Conservation (phyloP, 2,113 vertebrate genomes). For the Furnarius figulus region DNA sequence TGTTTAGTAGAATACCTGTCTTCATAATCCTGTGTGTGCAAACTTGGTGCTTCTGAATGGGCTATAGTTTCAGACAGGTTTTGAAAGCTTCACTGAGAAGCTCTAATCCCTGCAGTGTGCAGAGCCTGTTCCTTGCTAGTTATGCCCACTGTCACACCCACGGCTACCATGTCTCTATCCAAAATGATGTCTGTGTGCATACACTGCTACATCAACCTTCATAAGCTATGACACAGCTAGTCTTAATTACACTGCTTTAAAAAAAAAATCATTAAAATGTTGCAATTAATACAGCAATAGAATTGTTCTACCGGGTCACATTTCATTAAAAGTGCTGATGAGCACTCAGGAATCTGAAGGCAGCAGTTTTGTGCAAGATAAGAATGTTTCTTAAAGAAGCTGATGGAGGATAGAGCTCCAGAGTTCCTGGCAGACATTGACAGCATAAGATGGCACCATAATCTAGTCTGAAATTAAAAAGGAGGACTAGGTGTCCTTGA, state of each 20-base stretch:
- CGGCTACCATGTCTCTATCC: background rate
- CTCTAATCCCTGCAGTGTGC: background rate
- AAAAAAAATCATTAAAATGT: background rate
- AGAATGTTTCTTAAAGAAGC: slow-evolving; percentile 31
- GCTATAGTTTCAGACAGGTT: background rate
- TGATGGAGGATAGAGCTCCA: background rate
- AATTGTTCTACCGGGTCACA: background rate
- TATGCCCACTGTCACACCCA: background rate
- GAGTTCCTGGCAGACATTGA: background rate
- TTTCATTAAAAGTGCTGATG: slow-evolving; percentile 28
- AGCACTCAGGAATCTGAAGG: background rate
- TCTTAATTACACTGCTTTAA: background rate
- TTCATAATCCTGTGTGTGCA: background rate
- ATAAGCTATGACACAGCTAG: background rate
- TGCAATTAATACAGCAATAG: background rate
- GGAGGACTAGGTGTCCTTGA: background rate
- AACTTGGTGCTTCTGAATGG: background rate
- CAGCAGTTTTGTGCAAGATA: slow-evolving; percentile 52
- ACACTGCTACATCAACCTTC: background rate
- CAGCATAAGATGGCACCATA: background rate
- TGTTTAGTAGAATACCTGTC: background rate
- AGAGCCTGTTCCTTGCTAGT: background rate
- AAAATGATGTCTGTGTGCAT: background rate
- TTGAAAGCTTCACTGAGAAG: background rate
- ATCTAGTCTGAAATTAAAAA: slow-evolving; percentile 23